Base-by-base conservation (phyloP, 2,113 vertebrate species). In the Poicephalus gulielmi region DNA sequence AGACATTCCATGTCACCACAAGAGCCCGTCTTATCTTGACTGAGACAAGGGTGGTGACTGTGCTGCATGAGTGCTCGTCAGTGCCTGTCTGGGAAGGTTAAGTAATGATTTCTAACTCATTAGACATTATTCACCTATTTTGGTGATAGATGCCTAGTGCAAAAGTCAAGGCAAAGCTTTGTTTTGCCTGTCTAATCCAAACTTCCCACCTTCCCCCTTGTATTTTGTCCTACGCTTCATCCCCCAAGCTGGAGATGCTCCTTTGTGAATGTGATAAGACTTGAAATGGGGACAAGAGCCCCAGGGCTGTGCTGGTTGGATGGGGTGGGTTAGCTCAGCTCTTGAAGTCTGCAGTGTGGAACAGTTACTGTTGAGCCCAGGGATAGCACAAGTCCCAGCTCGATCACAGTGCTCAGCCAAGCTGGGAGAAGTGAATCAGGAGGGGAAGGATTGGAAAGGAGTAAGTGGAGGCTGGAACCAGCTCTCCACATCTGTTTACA, bases 251-350 rank as follows among this genome's bases (percentile, higher is more conserved):
- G 7, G 22, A 80, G 55, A 23, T 39, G 13, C 10, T 86, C 30
- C 60, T 84, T 67, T 41, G 64, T 73, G 39, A 92, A 63, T 9
- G 71, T 3, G 1, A 1, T 25, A 14, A 86, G 47, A 1, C 46
- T 69, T 69, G 49, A 64, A 79, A 41, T 1, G 0, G 44, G 50
- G 46, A 57, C 1, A 2, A 4, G 3, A 13, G 57, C 35, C 52
- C 17, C 1, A 0, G n/a, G 43, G 52, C 35, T 83, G 43, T 2
- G 1, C 24, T 46, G 39, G 66, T 55, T 0, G 0, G 31, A 64
- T 19, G 23, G 57, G 22, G 25, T 3, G 6, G 20, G 22, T 39
- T 84, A 3, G 2, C 44, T 55, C 13, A 8, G 43, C 39, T 87
- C 66, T 28, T 76, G 74, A 78, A 87, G 33, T 24, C 78, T 49